Conservation (phyloP, 2,797 vertebrate genomes). For the Xiphorhynchus erythropygius region DNA sequence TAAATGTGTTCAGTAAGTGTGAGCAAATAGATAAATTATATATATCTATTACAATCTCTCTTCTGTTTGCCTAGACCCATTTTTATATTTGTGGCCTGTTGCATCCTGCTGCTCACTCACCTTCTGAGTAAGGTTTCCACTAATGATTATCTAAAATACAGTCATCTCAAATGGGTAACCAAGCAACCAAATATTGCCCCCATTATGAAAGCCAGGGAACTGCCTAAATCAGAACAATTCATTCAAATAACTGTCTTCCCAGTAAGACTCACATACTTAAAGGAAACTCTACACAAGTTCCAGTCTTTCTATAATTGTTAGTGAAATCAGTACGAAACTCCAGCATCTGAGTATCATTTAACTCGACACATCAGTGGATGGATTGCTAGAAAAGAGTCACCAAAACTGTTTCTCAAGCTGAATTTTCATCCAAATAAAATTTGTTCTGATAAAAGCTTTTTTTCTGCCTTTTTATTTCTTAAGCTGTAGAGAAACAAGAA, state of each 20-base stretch:
- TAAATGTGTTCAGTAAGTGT: background rate
- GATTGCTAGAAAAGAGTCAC: background rate
- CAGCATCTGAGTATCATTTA: background rate
- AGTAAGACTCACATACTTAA: background rate
- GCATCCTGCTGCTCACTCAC: background rate
- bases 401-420: background rate
- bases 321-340: background rate
- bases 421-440: background rate
- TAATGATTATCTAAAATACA: conserved; percentile 24
- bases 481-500: background rate
- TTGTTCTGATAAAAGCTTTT: background rate
- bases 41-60: background rate
- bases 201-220: background rate
- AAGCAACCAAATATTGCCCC: conserved; percentile 35
- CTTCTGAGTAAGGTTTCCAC: conserved; percentile 2
- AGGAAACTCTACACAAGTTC: background rate
- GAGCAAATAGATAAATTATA: conserved; percentile 5
- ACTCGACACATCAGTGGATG: background rate
- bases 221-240: background rate
- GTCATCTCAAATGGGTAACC: conserved; percentile 20
- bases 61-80: background rate
- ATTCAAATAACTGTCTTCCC: background rate
- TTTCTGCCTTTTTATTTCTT: background rate
- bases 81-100: background rate
- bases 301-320: background rate